These are phyloP conservation scores for Leptopilina myrica DNA, from an alignment of 2,888 invertebrate species.

Conservation along the genomic window DNA sequence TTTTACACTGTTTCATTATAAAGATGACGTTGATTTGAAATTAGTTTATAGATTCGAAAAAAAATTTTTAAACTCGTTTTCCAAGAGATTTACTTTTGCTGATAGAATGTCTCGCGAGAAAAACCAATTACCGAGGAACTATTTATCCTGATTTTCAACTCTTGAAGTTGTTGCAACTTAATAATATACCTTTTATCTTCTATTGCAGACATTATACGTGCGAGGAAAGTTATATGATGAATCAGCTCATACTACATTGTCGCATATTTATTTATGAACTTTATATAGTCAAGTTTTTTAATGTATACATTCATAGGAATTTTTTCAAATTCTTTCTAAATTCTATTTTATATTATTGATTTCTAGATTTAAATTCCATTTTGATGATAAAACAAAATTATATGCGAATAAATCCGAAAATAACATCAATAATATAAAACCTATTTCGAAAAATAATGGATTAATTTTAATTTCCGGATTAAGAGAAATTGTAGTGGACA, in stretches of 20 bases:
- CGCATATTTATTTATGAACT: no score
- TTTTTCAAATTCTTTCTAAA: no score
- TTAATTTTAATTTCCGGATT: no score
- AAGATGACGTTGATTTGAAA: no score
- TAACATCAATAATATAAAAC: no score
- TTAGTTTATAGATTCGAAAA: neutral
- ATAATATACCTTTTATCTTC: conserved; percentile 1
- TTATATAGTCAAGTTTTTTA: no score
- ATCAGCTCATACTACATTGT: neutral
- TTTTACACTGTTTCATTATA: no score
- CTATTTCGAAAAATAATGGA: neutral
- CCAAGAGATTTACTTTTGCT: neutral
- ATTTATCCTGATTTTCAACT: conserved; percentile 5
- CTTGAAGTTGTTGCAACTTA: conserved; percentile 9
- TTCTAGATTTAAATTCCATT: no score
- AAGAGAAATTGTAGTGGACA: neutral
- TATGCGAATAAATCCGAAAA: no score
- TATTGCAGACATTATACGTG: neutral
- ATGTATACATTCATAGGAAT: no score
- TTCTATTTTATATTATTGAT: no score
- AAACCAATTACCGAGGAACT: conserved; percentile 1
- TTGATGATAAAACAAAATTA: no score
- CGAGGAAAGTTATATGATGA: conserved; percentile 8
- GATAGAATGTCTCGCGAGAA: conserved; percentile 1
- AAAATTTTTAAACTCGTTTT: neutral